Percentiles rank a stretch among this genome's conserved stretches.
Conservation (phyloP, 1,140 invertebrate species). For the Ceratitis capitata region DNA sequence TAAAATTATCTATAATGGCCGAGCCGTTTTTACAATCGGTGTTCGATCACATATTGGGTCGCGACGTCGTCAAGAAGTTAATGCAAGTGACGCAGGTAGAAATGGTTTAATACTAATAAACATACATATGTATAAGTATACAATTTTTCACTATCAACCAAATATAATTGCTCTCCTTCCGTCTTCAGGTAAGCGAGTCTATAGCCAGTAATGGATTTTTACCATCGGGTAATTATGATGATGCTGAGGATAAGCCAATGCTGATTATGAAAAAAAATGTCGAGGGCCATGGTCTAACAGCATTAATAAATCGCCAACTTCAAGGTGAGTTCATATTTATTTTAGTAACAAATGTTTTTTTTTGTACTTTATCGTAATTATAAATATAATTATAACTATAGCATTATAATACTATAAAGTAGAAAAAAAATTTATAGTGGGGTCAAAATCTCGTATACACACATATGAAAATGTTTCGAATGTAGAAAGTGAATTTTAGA, state of each 20-base stretch:
- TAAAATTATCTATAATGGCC: conserved; percentile 84
- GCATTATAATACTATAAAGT: too few relatives aligned
- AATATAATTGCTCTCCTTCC: background rate
- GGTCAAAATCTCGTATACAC: too few relatives aligned
- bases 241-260: conserved; percentile 80
- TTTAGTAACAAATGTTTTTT: too few relatives aligned
- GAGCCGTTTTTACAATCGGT: conserved; percentile 86
- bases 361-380: too few relatives aligned
- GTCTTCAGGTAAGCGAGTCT: conserved; percentile 77
- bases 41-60: conserved; percentile 86
- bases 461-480: too few relatives aligned
- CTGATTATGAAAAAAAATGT: conserved; percentile 79
- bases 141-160: too few relatives aligned
- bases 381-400: too few relatives aligned
- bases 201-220: conserved; percentile 79
- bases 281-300: conserved; percentile 79
- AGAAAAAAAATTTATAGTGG: too few relatives aligned
- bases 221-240: conserved; percentile 75
- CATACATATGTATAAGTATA: background rate
- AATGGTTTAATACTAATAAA: background rate
- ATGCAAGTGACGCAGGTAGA: conserved; percentile 77
- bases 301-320: conserved; percentile 78
- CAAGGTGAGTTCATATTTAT: conserved; percentile 75
- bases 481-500: too few relatives aligned
- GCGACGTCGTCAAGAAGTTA: conserved; percentile 90